phyloP scores from a whole-genome alignment of 2,888 invertebrate species.

The Drosophila mimetica region DNA sequence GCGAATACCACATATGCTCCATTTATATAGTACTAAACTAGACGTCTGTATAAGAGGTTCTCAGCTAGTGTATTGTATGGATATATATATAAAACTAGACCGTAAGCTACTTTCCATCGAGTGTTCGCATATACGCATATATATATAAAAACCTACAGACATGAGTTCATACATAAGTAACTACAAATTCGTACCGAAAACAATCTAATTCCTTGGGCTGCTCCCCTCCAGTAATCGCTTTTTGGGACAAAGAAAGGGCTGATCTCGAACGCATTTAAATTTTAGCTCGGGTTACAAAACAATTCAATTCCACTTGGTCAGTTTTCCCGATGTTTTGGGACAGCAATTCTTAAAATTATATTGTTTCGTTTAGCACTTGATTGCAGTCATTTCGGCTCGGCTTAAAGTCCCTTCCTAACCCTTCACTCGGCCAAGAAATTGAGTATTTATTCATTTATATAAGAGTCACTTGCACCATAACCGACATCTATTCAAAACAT shows the following conservation, averaged over 20 bases:
- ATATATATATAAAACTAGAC: conserved; percentile 42
- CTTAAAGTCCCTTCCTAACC: not conserved
- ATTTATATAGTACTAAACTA: conserved; percentile 27
- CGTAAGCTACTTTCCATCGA: conserved; percentile 28
- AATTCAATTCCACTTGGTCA: conserved; percentile 40
- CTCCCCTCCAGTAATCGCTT: conserved; percentile 1
- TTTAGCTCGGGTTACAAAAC: conserved; percentile 12
- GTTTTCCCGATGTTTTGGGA: conserved; percentile 6
- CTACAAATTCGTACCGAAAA: conserved; percentile 21
- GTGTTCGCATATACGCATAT: conserved; percentile 21
- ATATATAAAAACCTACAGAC: conserved; percentile 34
- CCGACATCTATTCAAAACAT: conserved; percentile 11
- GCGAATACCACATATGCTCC: conserved; percentile 62
- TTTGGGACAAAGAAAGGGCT: conserved; percentile 7
- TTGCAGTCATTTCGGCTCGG: conserved; percentile 26
- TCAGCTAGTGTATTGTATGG: conserved; percentile 38
- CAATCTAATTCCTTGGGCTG: conserved; percentile 16
- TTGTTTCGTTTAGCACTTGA: conserved; percentile 37
- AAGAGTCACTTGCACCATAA: conserved; percentile 27
- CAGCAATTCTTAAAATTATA: conserved; percentile 36
- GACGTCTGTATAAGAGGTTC: conserved; percentile 13
- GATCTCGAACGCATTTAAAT: not conserved
- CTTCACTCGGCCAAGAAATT: conserved; percentile 20
- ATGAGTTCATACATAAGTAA: conserved; percentile 13
- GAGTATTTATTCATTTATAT: conserved; percentile 50